Evolutionary conservation across 2,113 vertebrate species (phyloP), one percentile per base, ranked within the genome.

Genomic region (Columba livia): DNA sequence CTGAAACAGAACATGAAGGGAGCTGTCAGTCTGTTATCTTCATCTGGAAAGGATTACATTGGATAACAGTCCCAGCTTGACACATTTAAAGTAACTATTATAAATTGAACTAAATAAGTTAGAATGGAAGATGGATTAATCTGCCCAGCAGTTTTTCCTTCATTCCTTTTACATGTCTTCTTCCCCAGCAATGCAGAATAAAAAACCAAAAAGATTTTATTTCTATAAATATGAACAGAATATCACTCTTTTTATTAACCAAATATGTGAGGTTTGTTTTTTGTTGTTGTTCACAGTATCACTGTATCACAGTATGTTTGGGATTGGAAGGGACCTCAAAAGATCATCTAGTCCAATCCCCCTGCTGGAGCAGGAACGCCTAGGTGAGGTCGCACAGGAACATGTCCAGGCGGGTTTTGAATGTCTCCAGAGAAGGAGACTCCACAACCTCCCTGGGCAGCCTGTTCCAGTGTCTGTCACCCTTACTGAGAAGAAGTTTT

Each of bases 171-270:
- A 72, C 65, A 77, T 29, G 4, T 10, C 31, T 58, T 73, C 24
- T 75, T 36, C 3, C 2, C 8, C 17, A 89, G 15, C 12, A 75
- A 82, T 20, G 9, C 6, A 88, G 3, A 40, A 40, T 40, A 40
- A 40, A 40, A 38, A 38, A 38, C 11, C 38, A 11, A 56, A 54
- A 2, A 2, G 1, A 0, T 38, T 47, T 38, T n/a, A 7, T 25
- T 61, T 89, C 15, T 58, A 29, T 14, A 13, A 66, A 47, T 42
- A 32, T 4, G 5, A 81, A 44, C 2, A 31, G 28, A 75, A 58
- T 17, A 0, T 1, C 3, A 17, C 24, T 57, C 5, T 9, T 50
- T 80, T 80, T 71, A 47, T 64, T 51, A 72, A 2, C 4, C 67
- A 80, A 92, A 67, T 10, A 56, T 44, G 42, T 44, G 42, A 7